A percentile compares a stretch with the other conserved stretches of the same genome.
Conservation (phyloP, 2,888 invertebrate species). For the Nomada hirtipes region DNA sequence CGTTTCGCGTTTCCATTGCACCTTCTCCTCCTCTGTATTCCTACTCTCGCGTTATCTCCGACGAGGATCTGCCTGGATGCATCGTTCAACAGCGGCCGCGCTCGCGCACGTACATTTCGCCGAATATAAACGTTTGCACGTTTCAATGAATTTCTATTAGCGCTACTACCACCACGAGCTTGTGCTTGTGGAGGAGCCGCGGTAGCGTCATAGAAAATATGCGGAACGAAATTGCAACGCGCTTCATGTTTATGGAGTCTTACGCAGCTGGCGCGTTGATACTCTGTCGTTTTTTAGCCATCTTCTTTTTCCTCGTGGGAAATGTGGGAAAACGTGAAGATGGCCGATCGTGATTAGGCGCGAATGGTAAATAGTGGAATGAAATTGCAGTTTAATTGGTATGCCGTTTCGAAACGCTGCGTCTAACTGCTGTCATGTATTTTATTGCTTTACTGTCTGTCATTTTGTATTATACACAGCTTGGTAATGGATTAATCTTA, state of each 20-base stretch:
- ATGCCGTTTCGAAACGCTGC: neutral
- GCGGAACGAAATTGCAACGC: conserved; percentile 23
- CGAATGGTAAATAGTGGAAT: neutral
- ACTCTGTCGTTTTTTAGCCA: neutral
- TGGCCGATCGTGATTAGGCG: neutral
- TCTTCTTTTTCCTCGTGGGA: neutral
- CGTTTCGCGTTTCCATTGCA: conserved; percentile 10
- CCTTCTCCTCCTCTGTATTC: neutral
- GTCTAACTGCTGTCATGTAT: neutral
- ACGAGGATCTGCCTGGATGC: conserved; percentile 35
- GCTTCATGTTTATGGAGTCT: conserved; percentile 22
- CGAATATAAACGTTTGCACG: conserved; percentile 40
- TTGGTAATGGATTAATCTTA: too few species aligned
- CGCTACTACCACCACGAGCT: neutral
- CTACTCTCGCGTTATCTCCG: conserved; percentile 2
- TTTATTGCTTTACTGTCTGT: neutral
- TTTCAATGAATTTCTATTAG: conserved; percentile 46
- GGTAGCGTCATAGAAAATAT: conserved; percentile 23
- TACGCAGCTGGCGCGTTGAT: neutral
- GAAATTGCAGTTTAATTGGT: neutral
- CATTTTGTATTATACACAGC: neutral
- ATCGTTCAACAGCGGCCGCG: conserved; percentile 1
- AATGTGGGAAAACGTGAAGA: neutral
- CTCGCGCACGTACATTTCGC: conserved; percentile 3
- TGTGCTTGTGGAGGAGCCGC: conserved; percentile 10